Conservation (phyloP, 1,140 invertebrate species). For the Popillia japonica region DNA sequence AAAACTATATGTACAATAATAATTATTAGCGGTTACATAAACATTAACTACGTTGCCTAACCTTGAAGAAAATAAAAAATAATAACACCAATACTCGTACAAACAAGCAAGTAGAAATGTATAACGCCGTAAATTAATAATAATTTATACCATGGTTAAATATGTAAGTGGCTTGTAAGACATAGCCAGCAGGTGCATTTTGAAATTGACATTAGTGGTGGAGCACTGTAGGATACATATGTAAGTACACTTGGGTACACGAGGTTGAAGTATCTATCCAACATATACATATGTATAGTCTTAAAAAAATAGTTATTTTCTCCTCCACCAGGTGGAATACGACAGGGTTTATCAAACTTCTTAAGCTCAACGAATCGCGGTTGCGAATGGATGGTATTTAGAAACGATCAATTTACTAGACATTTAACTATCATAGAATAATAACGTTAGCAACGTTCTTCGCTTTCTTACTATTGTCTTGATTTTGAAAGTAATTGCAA, state of each 20-base stretch:
- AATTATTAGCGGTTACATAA: not conserved
- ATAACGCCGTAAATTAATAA: slow-evolving; percentile 19
- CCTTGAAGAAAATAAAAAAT: not conserved
- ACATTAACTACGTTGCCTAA: not conserved
- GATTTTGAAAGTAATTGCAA: too few relatives aligned
- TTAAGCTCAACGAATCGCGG: too few relatives aligned
- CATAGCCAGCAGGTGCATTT: not conserved
- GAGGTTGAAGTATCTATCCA: too few relatives aligned
- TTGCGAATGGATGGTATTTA: too few relatives aligned
- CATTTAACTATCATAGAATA: too few relatives aligned
- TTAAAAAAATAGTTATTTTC: too few relatives aligned
- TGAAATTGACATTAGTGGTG: slow-evolving; percentile 4
- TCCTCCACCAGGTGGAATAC: too few relatives aligned
- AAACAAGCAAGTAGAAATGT: not conserved
- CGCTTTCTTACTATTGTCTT: too few relatives aligned
- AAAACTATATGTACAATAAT: not conserved
- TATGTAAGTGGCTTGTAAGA: slow-evolving; percentile 2
- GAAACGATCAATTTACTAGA: too few relatives aligned
- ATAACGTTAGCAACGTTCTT: too few relatives aligned
- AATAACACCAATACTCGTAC: not conserved
- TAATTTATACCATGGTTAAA: not conserved
- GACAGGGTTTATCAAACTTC: too few relatives aligned
- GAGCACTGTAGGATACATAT: not conserved
- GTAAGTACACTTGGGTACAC: not conserved
- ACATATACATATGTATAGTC: too few relatives aligned